These are phyloP conservation scores for Herpailurus yagouaroundi DNA, from an alignment of 2,113 vertebrate species.

Conservation along the genomic window DNA sequence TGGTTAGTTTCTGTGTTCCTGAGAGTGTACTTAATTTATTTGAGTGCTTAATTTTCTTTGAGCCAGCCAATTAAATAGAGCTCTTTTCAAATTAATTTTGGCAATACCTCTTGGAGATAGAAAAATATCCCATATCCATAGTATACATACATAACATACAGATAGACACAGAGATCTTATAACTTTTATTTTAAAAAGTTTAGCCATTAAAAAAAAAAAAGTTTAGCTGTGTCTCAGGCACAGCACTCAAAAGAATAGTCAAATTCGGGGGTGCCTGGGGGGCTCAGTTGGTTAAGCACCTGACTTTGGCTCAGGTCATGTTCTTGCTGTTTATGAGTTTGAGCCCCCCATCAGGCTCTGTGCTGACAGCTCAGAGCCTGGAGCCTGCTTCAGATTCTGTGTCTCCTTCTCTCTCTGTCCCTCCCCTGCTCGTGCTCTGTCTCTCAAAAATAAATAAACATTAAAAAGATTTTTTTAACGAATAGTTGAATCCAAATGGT, in stretches of 20 bases:
- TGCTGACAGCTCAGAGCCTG: too few species aligned
- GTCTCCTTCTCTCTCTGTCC: too few species aligned
- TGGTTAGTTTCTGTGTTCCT: not conserved
- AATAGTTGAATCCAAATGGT: not conserved
- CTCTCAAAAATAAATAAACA: too few species aligned
- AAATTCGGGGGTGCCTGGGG: too few species aligned
- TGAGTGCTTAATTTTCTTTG: not conserved
- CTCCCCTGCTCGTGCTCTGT: too few species aligned
- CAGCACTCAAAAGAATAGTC: not conserved
- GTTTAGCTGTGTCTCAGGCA: not conserved
- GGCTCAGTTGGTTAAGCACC: too few species aligned
- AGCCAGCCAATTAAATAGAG: not conserved
- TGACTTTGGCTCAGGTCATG: too few species aligned
- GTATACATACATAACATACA: not conserved
- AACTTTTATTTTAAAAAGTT: not conserved
- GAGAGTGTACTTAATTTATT: not conserved
- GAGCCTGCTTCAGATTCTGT: too few species aligned
- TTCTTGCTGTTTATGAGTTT: too few species aligned
- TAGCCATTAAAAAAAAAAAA: too few species aligned
- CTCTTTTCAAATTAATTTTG: not conserved
- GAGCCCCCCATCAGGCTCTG: too few species aligned
- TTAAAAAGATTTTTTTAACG: too few species aligned
- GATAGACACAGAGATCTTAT: not conserved
- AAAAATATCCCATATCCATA: not conserved
- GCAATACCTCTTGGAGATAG: not conserved